These are phyloP conservation scores for Pseudotriccus pelzelni DNA, from an alignment of 2,797 vertebrate genomes.

Conservation along the genomic window DNA sequence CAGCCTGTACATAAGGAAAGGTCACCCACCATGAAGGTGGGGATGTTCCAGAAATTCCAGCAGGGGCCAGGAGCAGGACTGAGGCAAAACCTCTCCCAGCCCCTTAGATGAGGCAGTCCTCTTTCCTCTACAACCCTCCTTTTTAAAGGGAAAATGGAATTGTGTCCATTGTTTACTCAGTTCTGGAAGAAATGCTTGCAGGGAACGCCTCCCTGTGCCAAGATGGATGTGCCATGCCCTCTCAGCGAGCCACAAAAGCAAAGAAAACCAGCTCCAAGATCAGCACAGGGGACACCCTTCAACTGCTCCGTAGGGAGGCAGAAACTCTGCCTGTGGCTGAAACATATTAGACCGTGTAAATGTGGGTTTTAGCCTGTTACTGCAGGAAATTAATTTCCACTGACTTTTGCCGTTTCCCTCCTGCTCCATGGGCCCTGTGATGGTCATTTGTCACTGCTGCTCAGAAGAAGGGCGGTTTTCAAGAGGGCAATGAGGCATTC, in stretches of 20 bases:
- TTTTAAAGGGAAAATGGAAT: background rate
- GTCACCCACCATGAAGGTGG: background rate
- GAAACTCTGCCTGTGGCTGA: background rate
- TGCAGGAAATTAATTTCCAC: constrained; percentile 26
- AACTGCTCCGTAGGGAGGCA: background rate
- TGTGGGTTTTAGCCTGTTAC: background rate
- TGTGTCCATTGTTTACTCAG: background rate
- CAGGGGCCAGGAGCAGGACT: background rate
- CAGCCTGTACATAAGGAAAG: background rate
- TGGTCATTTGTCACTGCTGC: constrained; percentile 28
- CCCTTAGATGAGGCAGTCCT: fast-evolving
- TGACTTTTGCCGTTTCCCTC: background rate
- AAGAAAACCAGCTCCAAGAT: background rate
- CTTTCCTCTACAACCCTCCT: background rate
- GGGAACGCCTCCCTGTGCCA: fast-evolving
- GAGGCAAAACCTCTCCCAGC: background rate
- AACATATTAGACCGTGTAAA: background rate
- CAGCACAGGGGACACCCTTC: background rate
- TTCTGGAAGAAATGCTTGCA: background rate
- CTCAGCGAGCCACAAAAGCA: background rate
- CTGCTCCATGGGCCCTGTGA: background rate
- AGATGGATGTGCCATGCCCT: background rate
- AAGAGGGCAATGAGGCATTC: constrained; percentile 32
- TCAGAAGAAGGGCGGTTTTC: background rate
- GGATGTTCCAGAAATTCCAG: background rate